Conservation (phyloP, 2,113 vertebrate species). For the Nannospalax galili region DNA sequence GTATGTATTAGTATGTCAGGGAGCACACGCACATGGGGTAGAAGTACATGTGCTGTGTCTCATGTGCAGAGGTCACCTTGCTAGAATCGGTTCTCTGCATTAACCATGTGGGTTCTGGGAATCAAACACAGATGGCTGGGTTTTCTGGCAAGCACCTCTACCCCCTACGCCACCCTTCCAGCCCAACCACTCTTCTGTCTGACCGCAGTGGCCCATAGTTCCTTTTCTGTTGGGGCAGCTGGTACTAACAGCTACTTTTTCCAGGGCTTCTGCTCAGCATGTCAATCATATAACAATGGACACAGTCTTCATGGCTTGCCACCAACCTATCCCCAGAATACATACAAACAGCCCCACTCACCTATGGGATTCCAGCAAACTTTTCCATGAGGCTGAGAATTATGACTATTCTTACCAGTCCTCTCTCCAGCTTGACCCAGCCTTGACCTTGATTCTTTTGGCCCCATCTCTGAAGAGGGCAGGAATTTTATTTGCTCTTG, state of each 20-base stretch:
- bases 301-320: neutral
- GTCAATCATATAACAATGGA: neutral
- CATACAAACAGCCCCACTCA: neutral
- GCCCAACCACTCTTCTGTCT: neutral
- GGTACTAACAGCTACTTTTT: neutral
- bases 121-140: neutral
- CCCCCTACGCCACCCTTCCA: neutral
- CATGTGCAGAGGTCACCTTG: neutral
- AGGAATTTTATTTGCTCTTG: neutral
- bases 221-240: neutral
- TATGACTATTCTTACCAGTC: neutral
- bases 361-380: too few relatives aligned
- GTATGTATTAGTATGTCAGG: neutral
- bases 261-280: neutral
- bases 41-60: neutral
- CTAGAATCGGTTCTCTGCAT: neutral
- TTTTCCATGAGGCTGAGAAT: neutral
- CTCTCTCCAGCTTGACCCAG: neutral
- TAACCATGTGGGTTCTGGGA: neutral
- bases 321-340: neutral
- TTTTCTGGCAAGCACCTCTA: neutral
- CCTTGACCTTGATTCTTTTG: neutral
- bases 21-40: neutral
- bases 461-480: neutral
- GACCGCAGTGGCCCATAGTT: neutral